Base-by-base conservation (phyloP, 2,113 vertebrate species). In the Anseranas semipalmata region DNA sequence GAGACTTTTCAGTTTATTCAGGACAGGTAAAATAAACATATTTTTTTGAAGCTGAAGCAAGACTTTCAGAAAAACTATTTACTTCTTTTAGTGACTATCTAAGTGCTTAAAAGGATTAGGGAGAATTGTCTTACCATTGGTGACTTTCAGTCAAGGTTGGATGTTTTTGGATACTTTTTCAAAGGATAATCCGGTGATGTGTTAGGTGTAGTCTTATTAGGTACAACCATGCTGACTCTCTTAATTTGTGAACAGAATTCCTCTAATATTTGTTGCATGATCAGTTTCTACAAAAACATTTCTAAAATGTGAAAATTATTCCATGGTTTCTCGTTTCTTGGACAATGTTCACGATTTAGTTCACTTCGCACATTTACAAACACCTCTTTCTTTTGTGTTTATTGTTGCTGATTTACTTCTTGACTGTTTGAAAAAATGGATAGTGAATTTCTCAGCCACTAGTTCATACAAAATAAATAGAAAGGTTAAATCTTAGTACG, bases 391-490 rank as follows among this genome's bases (percentile, higher is more conserved):
- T 81, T 82, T 70, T 60, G 16, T 70, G 14, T 50, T 88, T 65
- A 15, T 65, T 48, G 32, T 73, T 77, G 17, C 43, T 93, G 73
- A 73, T 55, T 85, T 84, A 58, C 71, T 10, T 76, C 48, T 80
- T 79, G 24, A 37, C 13, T 50, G 5, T 60, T 87, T 35, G 10
- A 56, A 87, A 80, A 87, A 87, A 33, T 13, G 8, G 27, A 6
- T 37, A 60, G 14, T 32, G 24, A 74, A 43, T 78, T 82, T 2
- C 0, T 77, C 15, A 77, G 37, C 41, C 68, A 39, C 21, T 4
- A 0, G 18, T 79, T 83, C 0, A 0, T 67, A n/a, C 9, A 37
- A n/a, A 87, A 66, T 65, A 33, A 56, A 37, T 70, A 10, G 27
- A n/a, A 33, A 67, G 9, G 8, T 72, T 89, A 66, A 45, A 35